Base-by-base conservation (phyloP, 92 coral and sea anemone genomes). In the Porites evermanni region DNA sequence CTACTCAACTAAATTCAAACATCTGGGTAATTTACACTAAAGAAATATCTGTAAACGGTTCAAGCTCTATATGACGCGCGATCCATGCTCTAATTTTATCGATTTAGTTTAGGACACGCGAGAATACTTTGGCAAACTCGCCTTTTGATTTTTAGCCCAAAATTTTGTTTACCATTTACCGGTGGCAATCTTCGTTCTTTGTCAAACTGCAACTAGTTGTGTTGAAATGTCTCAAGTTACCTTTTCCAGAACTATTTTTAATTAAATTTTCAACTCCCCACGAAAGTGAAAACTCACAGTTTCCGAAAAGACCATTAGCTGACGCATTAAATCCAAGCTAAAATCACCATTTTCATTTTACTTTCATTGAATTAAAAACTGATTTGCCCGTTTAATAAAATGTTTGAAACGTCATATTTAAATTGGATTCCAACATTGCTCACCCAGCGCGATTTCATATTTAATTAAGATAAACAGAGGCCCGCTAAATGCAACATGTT, bases 121-220 rank as follows among this genome's bases (percentile, higher is more conserved):
- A 19, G 71, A 81, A 70, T 68, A 32, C 67, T 44, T 8, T 10
- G 50, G 12, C 59, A 79, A 72, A 19, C 59, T 20, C 65, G 23
- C 74, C 87, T 17, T 73, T 73, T 83, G 87, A 64, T 83, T 83
- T 64, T 38, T 12, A 53, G 80, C 79, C 66, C 56, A 73, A 83
- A 72, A 83, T 38, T 32, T 83, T 56, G 79, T 83, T 83, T 83
- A 74, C 38, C 13, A 6, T 2, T 24, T 23, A 44, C 87, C 59
- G 87, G 87, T 83, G 87, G 87, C 87, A 18, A 44, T 23, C 47
- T 12, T 51, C 29, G 61, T 51, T 80, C 19, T 52, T 13, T 64
- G 79, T 60, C 8, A 44, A 63, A 2, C 21, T 32, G 52, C 20
- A 52, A 38, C 47, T 38, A 5, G 70, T 81, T 67, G 73, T 50